Evolutionary conservation across 2,113 vertebrate species (phyloP), one percentile per base, ranked within the genome.

Genomic region (Jacana jacana): DNA sequence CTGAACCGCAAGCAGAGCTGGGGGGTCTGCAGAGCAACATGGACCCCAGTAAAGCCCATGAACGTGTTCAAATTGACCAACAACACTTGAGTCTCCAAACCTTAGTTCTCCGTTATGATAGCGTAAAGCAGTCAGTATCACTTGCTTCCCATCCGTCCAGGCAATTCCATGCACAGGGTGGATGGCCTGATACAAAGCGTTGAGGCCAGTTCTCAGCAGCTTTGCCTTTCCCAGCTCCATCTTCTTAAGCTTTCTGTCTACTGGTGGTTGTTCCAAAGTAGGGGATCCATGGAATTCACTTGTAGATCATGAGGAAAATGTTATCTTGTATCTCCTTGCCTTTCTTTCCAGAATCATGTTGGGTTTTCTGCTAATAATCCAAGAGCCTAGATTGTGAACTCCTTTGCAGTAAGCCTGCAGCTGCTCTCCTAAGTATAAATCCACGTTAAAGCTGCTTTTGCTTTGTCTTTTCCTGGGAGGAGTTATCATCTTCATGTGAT

Each of bases 171-270:
- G 98, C 86, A 98, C 24, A 0, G 99, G 99, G 91, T 99, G 99
- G 72, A 99, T 94, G 46, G 99, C 99, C 95, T 99, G 99, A 95
- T 98, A 97, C 3, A 99, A 97, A 12, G 98, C 98, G 71, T 99
- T 99, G 95, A 99, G 97, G 35, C 99, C 99, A 0, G 98, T 98
- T 97, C 99, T 98, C 70, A 98, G 98, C 68, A 99, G 98, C 91
- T 98, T 99, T 61, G 98, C 99, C 93, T 99, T 99, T 77, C 99
- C 99, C 76, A 99, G 95, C 86, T 99, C 99, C 99, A 99, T 99
- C 80, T 89, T 97, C 95, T 89, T 65, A 88, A 52, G 49, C 42
- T 88, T 76, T 54, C 48, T 72, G 31, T 60, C 80, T 96, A 93
- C 11, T 88, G 40, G 14, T 61, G 13, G 15, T 92, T 84, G 30